Conservation (phyloP, 1,140 invertebrate genomes). For the Bombus sylvicola region DNA sequence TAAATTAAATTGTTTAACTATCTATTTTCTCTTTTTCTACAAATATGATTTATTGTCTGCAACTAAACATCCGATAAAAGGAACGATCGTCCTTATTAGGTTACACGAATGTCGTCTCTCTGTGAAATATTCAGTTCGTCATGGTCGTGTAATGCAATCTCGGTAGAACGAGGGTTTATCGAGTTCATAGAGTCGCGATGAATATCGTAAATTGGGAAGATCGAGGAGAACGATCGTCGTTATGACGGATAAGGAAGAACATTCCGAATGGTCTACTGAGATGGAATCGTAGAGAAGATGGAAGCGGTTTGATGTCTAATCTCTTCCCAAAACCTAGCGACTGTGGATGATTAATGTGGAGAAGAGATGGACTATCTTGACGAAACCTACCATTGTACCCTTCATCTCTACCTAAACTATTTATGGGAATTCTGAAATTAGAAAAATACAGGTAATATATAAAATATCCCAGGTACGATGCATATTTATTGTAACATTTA, state of each 20-base stretch:
- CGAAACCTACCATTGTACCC: not conserved
- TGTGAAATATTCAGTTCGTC: not conserved
- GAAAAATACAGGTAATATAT: not conserved
- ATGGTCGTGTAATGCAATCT: not conserved
- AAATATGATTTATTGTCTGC: too few relatives aligned
- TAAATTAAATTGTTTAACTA: too few relatives aligned
- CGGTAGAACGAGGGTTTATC: not conserved
- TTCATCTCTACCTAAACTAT: not conserved
- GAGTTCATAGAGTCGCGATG: constrained; percentile 7
- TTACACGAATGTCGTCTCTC: too few relatives aligned
- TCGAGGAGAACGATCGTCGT: not conserved
- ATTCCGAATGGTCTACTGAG: not conserved
- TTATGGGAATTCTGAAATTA: not conserved
- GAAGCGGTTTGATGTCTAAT: not conserved
- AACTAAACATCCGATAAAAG: not conserved
- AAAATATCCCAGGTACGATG: not conserved
- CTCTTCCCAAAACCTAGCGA: not conserved
- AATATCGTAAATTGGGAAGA: constrained; percentile 28
- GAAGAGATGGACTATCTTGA: not conserved
- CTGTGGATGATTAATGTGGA: constrained; percentile 5
- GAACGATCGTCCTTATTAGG: not conserved
- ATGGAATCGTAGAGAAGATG: not conserved
- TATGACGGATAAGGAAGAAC: not conserved
- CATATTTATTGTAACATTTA: too few relatives aligned
- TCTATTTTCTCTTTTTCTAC: too few relatives aligned